Conservation (phyloP, 2,888 invertebrate species). For the Sarcophaga caerulescens region DNA sequence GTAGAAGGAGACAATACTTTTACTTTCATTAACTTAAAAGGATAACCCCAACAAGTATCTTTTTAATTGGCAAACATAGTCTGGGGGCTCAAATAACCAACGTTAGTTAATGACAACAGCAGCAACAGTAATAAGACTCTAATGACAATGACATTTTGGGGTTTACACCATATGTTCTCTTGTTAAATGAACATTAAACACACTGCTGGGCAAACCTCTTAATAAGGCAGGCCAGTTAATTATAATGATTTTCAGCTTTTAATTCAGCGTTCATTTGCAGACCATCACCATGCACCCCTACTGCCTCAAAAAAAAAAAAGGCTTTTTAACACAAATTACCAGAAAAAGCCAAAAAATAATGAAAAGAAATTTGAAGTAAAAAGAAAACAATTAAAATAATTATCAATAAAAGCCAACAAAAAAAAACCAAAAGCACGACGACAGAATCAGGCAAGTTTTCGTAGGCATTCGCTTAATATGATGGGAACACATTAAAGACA, state of each 20-base stretch:
- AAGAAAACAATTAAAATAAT: slow-evolving; percentile 56
- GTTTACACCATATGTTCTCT: slow-evolving; percentile 47
- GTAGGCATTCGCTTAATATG: slow-evolving; percentile 33
- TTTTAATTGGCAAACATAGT: slow-evolving; percentile 33
- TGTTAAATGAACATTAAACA: slow-evolving; percentile 36
- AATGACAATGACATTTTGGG: slow-evolving; percentile 59
- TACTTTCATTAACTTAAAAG: slow-evolving; percentile 51
- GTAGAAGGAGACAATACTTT: slow-evolving; percentile 21
- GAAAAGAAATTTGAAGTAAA: slow-evolving; percentile 27
- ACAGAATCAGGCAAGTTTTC: neutral
- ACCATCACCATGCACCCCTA: slow-evolving; percentile 49
- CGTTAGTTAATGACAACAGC: slow-evolving; percentile 36
- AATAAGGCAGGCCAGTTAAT: slow-evolving; percentile 65
- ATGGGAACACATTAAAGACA: slow-evolving; percentile 75
- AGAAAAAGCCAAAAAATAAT: neutral
- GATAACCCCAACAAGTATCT: slow-evolving; percentile 29
- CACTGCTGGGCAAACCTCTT: slow-evolving; percentile 21
- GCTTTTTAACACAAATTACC: slow-evolving; percentile 16
- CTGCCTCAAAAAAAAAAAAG: neutral
- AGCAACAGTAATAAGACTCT: slow-evolving; percentile 58
- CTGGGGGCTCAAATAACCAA: slow-evolving; percentile 38
- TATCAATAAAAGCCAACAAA: slow-evolving; percentile 51
- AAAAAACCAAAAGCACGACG: slow-evolving; percentile 8
- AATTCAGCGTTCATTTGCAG: slow-evolving; percentile 66
- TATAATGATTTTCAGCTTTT: slow-evolving; percentile 54